Evolutionary conservation across 2,888 invertebrate species (phyloP), one percentile per base, ranked within the genome.

Genomic region (Cenopis cana): DNA sequence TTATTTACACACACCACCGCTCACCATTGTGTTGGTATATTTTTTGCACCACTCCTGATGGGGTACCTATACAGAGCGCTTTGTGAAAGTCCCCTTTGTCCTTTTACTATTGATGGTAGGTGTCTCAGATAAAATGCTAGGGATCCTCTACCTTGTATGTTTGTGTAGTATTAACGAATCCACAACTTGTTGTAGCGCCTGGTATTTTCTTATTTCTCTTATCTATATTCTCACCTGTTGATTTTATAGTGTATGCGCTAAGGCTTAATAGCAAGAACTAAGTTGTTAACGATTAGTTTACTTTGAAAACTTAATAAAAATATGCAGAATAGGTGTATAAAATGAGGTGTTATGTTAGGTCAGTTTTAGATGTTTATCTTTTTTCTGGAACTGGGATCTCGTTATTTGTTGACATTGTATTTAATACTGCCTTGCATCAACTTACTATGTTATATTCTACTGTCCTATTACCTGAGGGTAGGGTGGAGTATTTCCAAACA

Each of bases 1-100:
- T 85, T 87, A 88, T 92, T 91, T 90, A 92, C 89, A 87, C 90
- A 90, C 88, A 89, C 85, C 88, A 89, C 88, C 86, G 85, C 86
- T 86, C 84, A 76, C 82, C 81, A 85, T 86, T 84, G 82, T 84
- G 78, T 78, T 76, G 77, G 77, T 74, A 74, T 71, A 76, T 85
- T 89, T 89, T 89, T 90, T 90, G 82, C 85, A 75, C 82, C 79
- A 80, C 80, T 84, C 75, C 76, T 83, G 76, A 72, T 73, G 76
- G 78, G 78, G 79, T 79, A 79, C 80, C 82, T 83, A 89, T 87
- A 90, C 89, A 86, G 82, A 80, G 75, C 78, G 82, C 82, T 89
- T 90, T 91, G 89, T 90, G 79, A 83, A 77, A 75, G 78, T 80
- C 77, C 54, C 67, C 61, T 71, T 71, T 71, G 67, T 71, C 71